Percentiles rank a stretch among this genome's conserved stretches.
Evolutionary conservation across 1,140 invertebrate species (phyloP).

Genomic region (Brachystomella parvula): DNA sequence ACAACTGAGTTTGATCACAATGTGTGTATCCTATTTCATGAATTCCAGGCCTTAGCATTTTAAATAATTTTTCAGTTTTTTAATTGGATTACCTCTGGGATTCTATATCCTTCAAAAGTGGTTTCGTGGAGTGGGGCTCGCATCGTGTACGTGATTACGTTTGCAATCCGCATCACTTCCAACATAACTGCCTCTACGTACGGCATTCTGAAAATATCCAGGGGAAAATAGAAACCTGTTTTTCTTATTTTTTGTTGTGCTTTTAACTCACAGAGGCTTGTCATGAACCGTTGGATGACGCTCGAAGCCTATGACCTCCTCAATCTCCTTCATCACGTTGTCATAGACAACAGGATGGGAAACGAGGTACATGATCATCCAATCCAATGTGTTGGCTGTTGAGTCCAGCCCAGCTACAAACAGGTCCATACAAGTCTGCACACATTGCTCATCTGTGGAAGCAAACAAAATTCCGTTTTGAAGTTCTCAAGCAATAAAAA

Average conservation of each 20-base stretch:
- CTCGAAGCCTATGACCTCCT: conserved; percentile 13
- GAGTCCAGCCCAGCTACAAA: conserved; percentile 21
- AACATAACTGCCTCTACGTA: conserved; percentile 17
- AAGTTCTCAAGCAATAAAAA: neutral
- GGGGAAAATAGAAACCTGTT: neutral
- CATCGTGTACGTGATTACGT: conserved; percentile 21
- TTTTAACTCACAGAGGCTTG: neutral
- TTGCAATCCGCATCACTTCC: conserved; percentile 20
- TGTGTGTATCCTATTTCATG: conserved; percentile 12
- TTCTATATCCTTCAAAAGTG: conserved; percentile 5
- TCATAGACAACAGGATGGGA: conserved; percentile 13
- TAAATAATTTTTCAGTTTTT: neutral
- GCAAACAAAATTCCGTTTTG: neutral
- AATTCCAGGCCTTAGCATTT: neutral
- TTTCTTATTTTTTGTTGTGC: neutral
- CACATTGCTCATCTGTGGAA: conserved; percentile 17
- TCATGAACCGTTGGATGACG: neutral
- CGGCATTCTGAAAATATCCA: conserved; percentile 14
- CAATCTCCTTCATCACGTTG: conserved; percentile 20
- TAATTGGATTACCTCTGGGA: conserved; percentile 1
- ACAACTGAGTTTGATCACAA: conserved; percentile 12
- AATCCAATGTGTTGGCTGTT: conserved; percentile 18
- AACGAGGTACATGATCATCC: conserved; percentile 19
- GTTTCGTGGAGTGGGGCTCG: conserved; percentile 19
- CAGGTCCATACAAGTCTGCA: conserved; percentile 22